Evolutionary conservation across 2,113 vertebrate species (phyloP), one percentile per base, ranked within the genome.

Genomic region (Coryphaenoides rupestris): DNA sequence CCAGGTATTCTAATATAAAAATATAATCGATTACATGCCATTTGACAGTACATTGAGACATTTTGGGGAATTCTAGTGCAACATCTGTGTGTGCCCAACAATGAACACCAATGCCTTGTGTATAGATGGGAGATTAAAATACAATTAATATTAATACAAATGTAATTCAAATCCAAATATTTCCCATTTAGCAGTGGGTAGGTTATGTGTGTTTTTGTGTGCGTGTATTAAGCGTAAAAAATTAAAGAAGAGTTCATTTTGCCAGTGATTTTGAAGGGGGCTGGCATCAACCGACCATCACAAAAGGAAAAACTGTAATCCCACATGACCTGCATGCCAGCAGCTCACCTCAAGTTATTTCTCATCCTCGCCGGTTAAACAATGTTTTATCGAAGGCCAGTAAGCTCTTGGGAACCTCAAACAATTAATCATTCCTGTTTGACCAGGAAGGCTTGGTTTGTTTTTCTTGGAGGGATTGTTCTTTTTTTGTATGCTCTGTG

Each of bases 381-480:
- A 63, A 63, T 58, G n/a, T 70, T 70, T 63, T 58, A 67, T 57
- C 17, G 9, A 66, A 16, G 16, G 68, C 21, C 16, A 55, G 19
- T 13, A 55, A 3, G 19, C 68, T 59, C 56, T 21, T 50, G 65
- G 61, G 49, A 74, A 62, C 58, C 69, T 23, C 49, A 19, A 19
- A 2, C n/a, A 19, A 64, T 79, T 63, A 71, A 77, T 69, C 66
- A 79, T 77, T 74, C 21, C 77, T 66, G 56, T 53, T 66, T 68
- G 55, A 54, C 70, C 59, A 67, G 58, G 46, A 72, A 47, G 60
- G 46, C 58, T 19, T 64, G 40, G 60, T 79, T 55, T 68, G 67
- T 78, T 73, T 66, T 57, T 60, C 21, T 50, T 58, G 46, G 67
- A 3, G 45, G 64, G 52, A 40, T 40, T 40, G 33, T 40, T 40